phyloP scores from a whole-genome alignment of 2,797 vertebrate species.

The Mormyrops attenuatus region DNA sequence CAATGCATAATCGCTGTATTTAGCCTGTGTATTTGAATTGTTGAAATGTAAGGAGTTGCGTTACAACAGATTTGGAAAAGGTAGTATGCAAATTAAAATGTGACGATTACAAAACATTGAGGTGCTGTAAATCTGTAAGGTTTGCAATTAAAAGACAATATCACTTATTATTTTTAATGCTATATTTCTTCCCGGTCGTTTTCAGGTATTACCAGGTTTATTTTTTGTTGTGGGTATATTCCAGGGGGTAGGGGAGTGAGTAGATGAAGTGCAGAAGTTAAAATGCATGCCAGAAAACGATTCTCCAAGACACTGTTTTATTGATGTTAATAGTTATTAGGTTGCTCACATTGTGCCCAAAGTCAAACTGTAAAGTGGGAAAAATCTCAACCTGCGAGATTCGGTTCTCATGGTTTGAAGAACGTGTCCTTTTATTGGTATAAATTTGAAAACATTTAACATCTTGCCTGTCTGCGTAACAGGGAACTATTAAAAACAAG shows the following conservation, averaged over 20 bases:
- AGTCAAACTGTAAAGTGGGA: constrained; percentile 62
- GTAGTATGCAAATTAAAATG: neutral
- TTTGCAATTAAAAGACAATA: neutral
- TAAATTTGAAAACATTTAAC: constrained; percentile 45
- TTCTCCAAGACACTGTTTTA: constrained; percentile 62
- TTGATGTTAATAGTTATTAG: constrained; percentile 65
- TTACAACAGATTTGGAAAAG: neutral
- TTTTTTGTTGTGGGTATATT: neutral
- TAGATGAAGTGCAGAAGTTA: constrained; percentile 36
- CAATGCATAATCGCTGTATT: neutral
- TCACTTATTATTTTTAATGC: neutral
- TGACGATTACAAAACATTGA: neutral
- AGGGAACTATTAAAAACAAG: constrained; percentile 37
- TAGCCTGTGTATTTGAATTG: neutral
- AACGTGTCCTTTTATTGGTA: constrained; percentile 49
- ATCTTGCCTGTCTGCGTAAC: constrained; percentile 37
- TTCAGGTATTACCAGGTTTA: neutral
- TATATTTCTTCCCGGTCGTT: neutral
- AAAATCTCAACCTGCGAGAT: constrained; percentile 76
- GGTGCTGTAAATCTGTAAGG: neutral
- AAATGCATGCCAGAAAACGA: constrained; percentile 55
- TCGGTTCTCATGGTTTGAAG: constrained; percentile 52
- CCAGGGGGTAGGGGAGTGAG: neutral
- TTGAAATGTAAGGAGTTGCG: neutral
- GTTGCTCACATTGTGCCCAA: constrained; percentile 57